These are phyloP conservation scores for Forbesichthys papilliferus DNA, from an alignment of 2,113 vertebrate species.

Conservation along the genomic window DNA sequence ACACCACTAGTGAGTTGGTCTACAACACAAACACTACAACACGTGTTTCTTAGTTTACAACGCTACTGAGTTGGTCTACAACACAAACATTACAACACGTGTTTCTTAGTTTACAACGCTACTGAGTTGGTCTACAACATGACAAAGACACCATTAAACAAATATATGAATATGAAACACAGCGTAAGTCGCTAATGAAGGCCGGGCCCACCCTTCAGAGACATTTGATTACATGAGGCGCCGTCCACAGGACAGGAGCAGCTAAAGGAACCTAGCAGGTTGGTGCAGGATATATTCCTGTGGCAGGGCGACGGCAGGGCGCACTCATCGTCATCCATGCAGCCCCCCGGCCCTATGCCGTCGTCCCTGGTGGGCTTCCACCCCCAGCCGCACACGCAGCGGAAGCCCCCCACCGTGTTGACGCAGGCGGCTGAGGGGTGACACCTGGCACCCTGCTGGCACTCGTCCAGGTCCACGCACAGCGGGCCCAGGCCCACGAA, in stretches of 20 bases:
- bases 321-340: slow-evolving; percentile 78
- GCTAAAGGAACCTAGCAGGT: slow-evolving; percentile 71
- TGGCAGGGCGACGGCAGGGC: slow-evolving; percentile 53
- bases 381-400: slow-evolving; percentile 70
- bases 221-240: slow-evolving; percentile 45
- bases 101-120: too few species aligned
- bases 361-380: slow-evolving; percentile 61
- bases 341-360: slow-evolving; percentile 59
- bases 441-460: slow-evolving; percentile 68
- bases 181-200: background rate
- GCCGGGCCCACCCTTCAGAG: slow-evolving; percentile 56
- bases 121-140: too few species aligned
- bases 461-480: slow-evolving; percentile 80
- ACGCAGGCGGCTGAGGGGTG: slow-evolving; percentile 72
- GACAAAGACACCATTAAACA: too few species aligned
- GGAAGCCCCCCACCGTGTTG: slow-evolving; percentile 72
- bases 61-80: too few species aligned
- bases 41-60: too few species aligned
- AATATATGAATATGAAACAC: background rate
- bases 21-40: too few species aligned
- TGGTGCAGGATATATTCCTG: slow-evolving; percentile 60
- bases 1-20: too few species aligned
- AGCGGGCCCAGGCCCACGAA: slow-evolving; percentile 64
- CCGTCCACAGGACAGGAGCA: slow-evolving; percentile 67
- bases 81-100: too few species aligned